Base-by-base conservation (phyloP, 2,888 invertebrate species). In the Panzeria rudis region DNA sequence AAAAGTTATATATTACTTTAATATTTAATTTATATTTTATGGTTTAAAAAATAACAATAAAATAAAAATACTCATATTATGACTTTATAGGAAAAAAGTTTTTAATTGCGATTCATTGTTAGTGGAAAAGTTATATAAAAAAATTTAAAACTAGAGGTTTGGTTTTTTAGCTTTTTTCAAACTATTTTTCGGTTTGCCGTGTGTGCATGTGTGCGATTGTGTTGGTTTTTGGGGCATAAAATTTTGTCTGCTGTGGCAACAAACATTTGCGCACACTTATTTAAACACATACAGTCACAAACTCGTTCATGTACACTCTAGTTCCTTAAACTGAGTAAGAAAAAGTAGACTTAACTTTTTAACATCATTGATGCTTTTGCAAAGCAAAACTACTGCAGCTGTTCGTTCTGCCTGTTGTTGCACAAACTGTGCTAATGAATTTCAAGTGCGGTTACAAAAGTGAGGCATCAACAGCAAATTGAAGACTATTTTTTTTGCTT, bases 101-200 rank as follows among this genome's bases (percentile, higher is more conserved):
- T 83, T 80, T 79, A 84, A 84, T 84, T 84, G 84, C 75, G 52
- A 84, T 84, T 84, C 79, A 80, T 84, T 84, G 84, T 84, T 84
- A 71, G 47, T 44, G 50, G 68, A 62, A 82, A 82, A 71, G 50
- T 79, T 61, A 23, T 3, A 41, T 9, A 35, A 13, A 38, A 59
- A 41, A 61, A 20, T 72, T 20, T 56, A n/a, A 61, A 79, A 72
- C 44, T 32, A 56, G 50, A 62, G 68, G 52, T 69, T 78, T 35
- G 29, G 69, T 47, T 79, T 80, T 80, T 47, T 41, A 61, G 66
- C 44, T 64, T 71, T 15, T 32, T 35, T 66, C 9, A 3, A 23
- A 35, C 66, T 80, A n/a, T 68, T 41, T 32, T 47, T 71, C 8
- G 50, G 13, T 23, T 38, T 25, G 25, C 15, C 25, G 6, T 52